phyloP scores from a whole-genome alignment of 2,113 vertebrate species.

The Atlantisia rogersi region DNA sequence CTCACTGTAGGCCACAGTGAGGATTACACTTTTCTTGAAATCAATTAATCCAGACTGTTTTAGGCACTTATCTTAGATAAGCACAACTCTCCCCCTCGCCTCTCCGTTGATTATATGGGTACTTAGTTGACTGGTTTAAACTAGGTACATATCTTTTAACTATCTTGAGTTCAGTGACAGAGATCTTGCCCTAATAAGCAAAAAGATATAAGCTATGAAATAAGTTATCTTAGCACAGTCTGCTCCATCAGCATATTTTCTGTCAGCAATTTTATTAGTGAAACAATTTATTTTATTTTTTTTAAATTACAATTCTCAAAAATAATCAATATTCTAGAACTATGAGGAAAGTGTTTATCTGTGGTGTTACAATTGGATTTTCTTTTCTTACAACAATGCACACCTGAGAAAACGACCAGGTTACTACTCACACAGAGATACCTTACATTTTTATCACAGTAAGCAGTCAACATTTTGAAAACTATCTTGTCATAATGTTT shows the following conservation, averaged over 20 bases:
- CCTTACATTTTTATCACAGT: not conserved
- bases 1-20: not conserved
- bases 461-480: not conserved
- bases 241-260: not conserved
- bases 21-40: not conserved
- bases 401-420: not conserved
- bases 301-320: not conserved
- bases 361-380: not conserved
- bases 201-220: not conserved
- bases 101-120: not conserved
- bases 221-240: not conserved
- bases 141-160: not conserved
- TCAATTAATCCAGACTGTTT: not conserved
- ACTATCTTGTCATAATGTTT: not conserved
- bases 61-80: not conserved
- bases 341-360: not conserved
- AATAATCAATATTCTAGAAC: not conserved
- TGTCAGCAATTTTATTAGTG: not conserved
- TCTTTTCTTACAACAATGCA: not conserved
- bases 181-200: not conserved
- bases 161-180: not conserved
- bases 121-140: not conserved
- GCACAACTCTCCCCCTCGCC: not conserved
- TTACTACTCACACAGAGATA: not conserved
- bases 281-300: not conserved